These are phyloP conservation scores for Holothuria scabra DNA, from an alignment of 53 echinoderm and acorn worm genomes.

Conservation along the genomic window DNA sequence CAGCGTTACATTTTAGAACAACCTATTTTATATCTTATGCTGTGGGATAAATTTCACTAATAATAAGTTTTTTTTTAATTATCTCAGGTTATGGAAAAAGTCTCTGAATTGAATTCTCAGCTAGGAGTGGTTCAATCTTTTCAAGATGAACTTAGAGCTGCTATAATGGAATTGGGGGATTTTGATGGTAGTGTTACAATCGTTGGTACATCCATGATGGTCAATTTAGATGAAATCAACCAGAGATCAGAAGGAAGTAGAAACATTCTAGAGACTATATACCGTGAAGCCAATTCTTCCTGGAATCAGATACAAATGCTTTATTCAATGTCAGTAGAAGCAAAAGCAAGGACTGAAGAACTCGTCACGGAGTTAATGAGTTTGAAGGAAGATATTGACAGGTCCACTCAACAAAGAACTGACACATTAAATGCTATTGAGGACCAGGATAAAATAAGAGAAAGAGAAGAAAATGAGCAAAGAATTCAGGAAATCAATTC, in stretches of 20 bases:
- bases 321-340: not conserved
- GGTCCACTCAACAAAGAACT: slow-evolving; percentile 45
- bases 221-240: slow-evolving; percentile 48
- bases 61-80: too few species aligned
- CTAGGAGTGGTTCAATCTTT: slow-evolving; percentile 47
- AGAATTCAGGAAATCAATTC: not conserved
- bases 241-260: slow-evolving; percentile 33
- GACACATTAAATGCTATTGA: slow-evolving; percentile 25
- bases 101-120: slow-evolving; percentile 27
- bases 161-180: slow-evolving; percentile 38
- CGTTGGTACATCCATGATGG: slow-evolving; percentile 44
- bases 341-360: slow-evolving; percentile 1
- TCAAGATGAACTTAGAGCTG: slow-evolving; percentile 50
- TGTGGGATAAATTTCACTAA: too few species aligned
- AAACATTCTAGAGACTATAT: slow-evolving; percentile 45
- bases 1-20: too few species aligned
- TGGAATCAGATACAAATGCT: slow-evolving; percentile 64
- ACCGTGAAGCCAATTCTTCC: slow-evolving; percentile 45
- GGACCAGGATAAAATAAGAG: slow-evolving; percentile 44
- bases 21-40: too few species aligned
- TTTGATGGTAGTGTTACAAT: slow-evolving; percentile 62
- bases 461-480: slow-evolving; percentile 58
- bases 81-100: not conserved
- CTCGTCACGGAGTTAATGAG: slow-evolving; percentile 44
- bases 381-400: slow-evolving; percentile 60